These are phyloP conservation scores for Pemphredon lugubris DNA, from an alignment of 2,888 invertebrate genomes.

Conservation along the genomic window DNA sequence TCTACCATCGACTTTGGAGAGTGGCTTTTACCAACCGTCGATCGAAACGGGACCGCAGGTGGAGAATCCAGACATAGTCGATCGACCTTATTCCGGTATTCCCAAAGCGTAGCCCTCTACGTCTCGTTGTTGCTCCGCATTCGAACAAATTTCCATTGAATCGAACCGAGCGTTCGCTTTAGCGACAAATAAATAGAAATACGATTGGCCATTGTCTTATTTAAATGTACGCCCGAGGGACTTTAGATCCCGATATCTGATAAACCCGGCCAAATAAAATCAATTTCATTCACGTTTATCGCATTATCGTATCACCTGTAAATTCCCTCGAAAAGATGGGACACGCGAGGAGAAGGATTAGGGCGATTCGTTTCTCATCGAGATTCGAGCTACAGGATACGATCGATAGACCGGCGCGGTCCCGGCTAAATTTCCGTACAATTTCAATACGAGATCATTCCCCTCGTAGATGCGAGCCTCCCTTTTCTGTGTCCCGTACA, in stretches of 20 bases:
- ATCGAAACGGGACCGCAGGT: slow-evolving; percentile 35
- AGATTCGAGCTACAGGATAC: slow-evolving; percentile 17
- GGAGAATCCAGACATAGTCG: slow-evolving; percentile 14
- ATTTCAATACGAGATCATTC: slow-evolving; percentile 63
- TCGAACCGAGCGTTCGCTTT: too few relatives aligned
- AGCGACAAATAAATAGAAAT: too few relatives aligned
- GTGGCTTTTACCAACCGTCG: slow-evolving; percentile 56
- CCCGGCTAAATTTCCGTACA: slow-evolving; percentile 56
- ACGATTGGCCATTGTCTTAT: too few relatives aligned
- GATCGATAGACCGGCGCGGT: slow-evolving; percentile 23
- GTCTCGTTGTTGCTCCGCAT: slow-evolving; percentile 19
- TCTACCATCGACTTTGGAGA: slow-evolving; percentile 23
- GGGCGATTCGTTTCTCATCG: slow-evolving; percentile 25
- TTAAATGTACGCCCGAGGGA: too few relatives aligned
- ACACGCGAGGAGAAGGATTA: neutral
- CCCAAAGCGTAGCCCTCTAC: slow-evolving; percentile 9
- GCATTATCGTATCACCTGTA: neutral
- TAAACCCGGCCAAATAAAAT: too few relatives aligned
- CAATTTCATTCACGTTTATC: neutral
- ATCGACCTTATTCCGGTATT: slow-evolving; percentile 10
- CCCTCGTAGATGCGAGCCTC: slow-evolving; percentile 28
- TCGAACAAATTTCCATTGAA: slow-evolving; percentile 10
- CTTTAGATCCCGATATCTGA: too few relatives aligned
- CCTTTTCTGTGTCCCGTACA: slow-evolving; percentile 16
- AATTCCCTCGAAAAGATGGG: neutral